Evolutionary conservation across 1,140 invertebrate species (phyloP).

Genomic region (Bicyclus anynana): DNA sequence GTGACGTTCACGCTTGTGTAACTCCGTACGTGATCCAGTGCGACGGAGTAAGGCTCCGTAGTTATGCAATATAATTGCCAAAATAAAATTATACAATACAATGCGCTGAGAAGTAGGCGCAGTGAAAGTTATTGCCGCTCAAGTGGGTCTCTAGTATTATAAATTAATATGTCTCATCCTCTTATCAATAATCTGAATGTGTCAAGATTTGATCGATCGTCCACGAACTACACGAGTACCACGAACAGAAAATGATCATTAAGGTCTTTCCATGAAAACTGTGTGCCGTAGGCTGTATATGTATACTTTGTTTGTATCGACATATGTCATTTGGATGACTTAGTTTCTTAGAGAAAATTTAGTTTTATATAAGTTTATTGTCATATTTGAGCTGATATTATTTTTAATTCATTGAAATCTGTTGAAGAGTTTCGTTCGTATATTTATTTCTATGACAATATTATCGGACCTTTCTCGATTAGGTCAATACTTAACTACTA

Average conservation of each 20-base stretch:
- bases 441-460: too few species aligned
- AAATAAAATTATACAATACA: slow-evolving; percentile 57
- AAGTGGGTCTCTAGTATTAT: not conserved
- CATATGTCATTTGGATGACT: too few species aligned
- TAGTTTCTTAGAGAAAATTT: too few species aligned
- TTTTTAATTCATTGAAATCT: too few species aligned
- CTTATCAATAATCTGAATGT: slow-evolving; percentile 2
- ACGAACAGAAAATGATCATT: slow-evolving; percentile 9
- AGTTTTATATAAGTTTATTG: too few species aligned
- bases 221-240: not conserved
- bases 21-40: slow-evolving; percentile 64
- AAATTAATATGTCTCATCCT: slow-evolving; percentile 8
- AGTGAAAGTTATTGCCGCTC: slow-evolving; percentile 54
- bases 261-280: not conserved
- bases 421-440: too few species aligned
- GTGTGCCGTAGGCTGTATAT: too few species aligned
- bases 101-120: slow-evolving; percentile 36
- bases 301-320: too few species aligned
- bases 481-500: too few species aligned
- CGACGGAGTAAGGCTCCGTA: slow-evolving; percentile 43
- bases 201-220: not conserved
- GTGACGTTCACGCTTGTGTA: slow-evolving; percentile 64
- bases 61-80: slow-evolving; percentile 70
- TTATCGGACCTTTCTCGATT: too few species aligned
- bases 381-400: too few species aligned